A percentile compares a stretch with the other conserved stretches of the same genome.
These are phyloP conservation scores for Scatophagus argus DNA, from an alignment of 2,113 vertebrate genomes.

Conservation along the genomic window DNA sequence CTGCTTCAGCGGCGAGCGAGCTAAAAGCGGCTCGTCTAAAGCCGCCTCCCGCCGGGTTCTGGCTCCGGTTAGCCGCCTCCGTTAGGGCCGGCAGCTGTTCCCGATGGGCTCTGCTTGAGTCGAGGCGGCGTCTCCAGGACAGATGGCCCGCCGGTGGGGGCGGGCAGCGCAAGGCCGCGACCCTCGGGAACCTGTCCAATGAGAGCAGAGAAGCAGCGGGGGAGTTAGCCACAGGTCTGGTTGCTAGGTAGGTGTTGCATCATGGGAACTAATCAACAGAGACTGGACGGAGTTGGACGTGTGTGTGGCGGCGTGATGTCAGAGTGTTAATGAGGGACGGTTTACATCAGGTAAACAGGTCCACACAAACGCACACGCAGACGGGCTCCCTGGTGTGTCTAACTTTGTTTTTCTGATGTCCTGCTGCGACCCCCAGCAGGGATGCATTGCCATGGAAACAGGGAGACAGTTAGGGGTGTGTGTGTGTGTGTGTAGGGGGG, in stretches of 20 bases:
- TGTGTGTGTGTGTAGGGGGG: too few relatives aligned
- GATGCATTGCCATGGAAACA: constrained; percentile 73
- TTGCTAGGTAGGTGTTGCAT: constrained; percentile 74
- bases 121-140: constrained; percentile 50
- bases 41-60: constrained; percentile 48
- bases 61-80: constrained; percentile 58
- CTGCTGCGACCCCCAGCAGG: constrained; percentile 65
- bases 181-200: constrained; percentile 69
- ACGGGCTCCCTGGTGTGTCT: constrained; percentile 53
- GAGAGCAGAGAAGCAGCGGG: constrained; percentile 52
- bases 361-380: constrained; percentile 9
- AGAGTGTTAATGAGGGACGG: constrained; percentile 55
- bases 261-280: constrained; percentile 58
- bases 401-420: constrained; percentile 74
- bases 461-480: constrained; percentile 7
- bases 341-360: constrained; percentile 49
- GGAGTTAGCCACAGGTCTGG: constrained; percentile 71
- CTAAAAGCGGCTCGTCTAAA: constrained; percentile 60
- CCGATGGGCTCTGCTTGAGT: constrained; percentile 45
- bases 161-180: constrained; percentile 28
- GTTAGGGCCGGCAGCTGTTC: constrained; percentile 67
- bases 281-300: constrained; percentile 12
- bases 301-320: constrained; percentile 56
- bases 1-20: constrained; percentile 11
- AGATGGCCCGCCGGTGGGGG: constrained; percentile 61